Evolutionary conservation across 2,113 vertebrate species (phyloP).

Genomic region (Anhinga rufa): DNA sequence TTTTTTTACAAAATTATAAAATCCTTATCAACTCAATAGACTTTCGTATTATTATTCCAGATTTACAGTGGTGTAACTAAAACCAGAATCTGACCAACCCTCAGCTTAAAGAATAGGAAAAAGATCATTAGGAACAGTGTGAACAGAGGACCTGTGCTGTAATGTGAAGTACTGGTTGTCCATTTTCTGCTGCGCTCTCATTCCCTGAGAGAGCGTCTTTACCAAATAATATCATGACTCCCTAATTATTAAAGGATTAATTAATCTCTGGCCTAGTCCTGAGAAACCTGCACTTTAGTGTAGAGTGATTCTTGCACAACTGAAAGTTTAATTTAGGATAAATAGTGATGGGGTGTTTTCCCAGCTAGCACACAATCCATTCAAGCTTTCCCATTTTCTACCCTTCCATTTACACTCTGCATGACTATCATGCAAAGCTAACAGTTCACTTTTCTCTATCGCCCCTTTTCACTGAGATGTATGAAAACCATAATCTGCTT

Average conservation of each 20-base stretch:
- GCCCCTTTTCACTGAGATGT: neutral
- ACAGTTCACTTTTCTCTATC: neutral
- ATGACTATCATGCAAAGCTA: neutral
- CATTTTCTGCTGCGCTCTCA: neutral
- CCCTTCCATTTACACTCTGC: neutral
- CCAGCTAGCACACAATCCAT: neutral
- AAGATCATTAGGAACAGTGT: neutral
- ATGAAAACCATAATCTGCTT: neutral
- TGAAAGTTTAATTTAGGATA: neutral
- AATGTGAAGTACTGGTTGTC: neutral
- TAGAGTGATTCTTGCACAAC: neutral
- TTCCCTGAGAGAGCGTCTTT: neutral
- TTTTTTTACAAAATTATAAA: neutral
- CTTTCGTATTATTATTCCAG: neutral
- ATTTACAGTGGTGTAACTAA: neutral
- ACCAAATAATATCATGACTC: neutral
- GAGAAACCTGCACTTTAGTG: neutral
- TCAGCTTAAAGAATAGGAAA: neutral
- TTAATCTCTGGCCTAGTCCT: neutral
- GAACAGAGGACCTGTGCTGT: neutral
- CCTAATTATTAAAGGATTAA: neutral
- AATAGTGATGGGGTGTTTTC: neutral
- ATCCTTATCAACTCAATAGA: neutral
- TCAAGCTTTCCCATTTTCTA: neutral
- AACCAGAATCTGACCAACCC: neutral